A percentile compares a stretch with the other conserved stretches of the same genome.
phyloP scores from a whole-genome alignment of 1,140 invertebrate genomes.

The Heliothis virescens region DNA sequence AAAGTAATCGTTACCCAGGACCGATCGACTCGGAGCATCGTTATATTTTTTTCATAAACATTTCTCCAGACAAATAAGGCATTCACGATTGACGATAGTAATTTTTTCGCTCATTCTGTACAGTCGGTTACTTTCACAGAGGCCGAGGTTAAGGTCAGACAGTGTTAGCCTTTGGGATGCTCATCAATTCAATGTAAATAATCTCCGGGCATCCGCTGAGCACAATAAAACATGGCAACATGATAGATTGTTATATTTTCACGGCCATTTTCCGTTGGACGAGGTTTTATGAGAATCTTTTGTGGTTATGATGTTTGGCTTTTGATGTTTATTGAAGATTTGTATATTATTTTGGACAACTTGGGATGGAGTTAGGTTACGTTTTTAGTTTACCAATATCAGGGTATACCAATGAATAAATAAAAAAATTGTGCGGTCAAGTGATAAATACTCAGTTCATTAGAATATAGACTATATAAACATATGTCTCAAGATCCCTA shows the following conservation, averaged over 20 bases:
- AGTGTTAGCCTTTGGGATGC: conserved; percentile 64
- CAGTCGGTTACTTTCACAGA: conserved; percentile 60
- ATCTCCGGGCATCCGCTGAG: conserved; percentile 69
- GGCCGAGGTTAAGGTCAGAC: conserved; percentile 70
- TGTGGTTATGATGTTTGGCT: background rate
- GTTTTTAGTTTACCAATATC: no score
- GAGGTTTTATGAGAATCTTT: conserved; percentile 28
- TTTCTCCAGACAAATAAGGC: conserved; percentile 26
- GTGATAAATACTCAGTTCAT: background rate
- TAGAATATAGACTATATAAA: conserved; percentile 6
- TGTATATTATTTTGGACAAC: background rate
- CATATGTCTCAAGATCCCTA: background rate
- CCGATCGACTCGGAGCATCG: background rate
- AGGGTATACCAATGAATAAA: no score
- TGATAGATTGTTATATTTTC: conserved; percentile 76
- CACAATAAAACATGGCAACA: conserved; percentile 72
- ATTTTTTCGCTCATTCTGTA: conserved; percentile 66
- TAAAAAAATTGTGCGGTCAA: background rate
- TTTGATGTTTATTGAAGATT: conserved; percentile 4
- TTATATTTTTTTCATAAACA: conserved; percentile 34
- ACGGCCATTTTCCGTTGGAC: conserved; percentile 57
- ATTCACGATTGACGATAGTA: conserved; percentile 52
- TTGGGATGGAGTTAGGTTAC: background rate
- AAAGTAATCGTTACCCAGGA: conserved; percentile 12
- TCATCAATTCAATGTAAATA: conserved; percentile 81